Conservation (phyloP, 2,113 vertebrate genomes). For the Mustelus asterias region DNA sequence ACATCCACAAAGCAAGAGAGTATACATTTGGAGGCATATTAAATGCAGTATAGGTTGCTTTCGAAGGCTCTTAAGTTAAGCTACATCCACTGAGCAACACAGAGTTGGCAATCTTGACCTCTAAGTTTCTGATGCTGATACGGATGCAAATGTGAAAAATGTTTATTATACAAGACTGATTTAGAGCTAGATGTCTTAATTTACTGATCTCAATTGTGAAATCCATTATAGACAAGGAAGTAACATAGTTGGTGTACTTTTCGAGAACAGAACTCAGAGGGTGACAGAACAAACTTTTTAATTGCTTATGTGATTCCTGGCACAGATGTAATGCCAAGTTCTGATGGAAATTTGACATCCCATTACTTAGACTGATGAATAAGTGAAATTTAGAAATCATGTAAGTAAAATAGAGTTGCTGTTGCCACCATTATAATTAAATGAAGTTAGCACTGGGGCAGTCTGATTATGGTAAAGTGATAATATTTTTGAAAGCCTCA, state of each 20-base stretch:
- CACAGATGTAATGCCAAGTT: not conserved
- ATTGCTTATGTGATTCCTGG: not conserved
- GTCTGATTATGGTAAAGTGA: not conserved
- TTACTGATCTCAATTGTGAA: not conserved
- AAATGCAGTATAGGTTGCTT: not conserved
- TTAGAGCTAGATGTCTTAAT: not conserved
- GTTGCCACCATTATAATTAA: not conserved
- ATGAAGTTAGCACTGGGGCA: not conserved
- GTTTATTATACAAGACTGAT: not conserved
- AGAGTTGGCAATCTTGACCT: not conserved
- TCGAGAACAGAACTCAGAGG: not conserved
- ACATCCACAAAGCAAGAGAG: not conserved
- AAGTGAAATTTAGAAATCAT: not conserved
- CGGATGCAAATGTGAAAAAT: not conserved
- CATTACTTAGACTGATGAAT: not conserved
- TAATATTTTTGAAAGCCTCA: not conserved
- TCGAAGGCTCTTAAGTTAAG: not conserved
- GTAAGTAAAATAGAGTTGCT: not conserved
- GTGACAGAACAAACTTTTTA: not conserved
- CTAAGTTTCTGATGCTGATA: not conserved
- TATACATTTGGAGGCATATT: not conserved
- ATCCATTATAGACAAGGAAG: not conserved
- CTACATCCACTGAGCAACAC: not conserved
- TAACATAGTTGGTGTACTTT: not conserved
- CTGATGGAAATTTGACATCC: not conserved